phyloP scores from a whole-genome alignment of 2,797 vertebrate genomes.

The Ctenosaura bakeri region DNA sequence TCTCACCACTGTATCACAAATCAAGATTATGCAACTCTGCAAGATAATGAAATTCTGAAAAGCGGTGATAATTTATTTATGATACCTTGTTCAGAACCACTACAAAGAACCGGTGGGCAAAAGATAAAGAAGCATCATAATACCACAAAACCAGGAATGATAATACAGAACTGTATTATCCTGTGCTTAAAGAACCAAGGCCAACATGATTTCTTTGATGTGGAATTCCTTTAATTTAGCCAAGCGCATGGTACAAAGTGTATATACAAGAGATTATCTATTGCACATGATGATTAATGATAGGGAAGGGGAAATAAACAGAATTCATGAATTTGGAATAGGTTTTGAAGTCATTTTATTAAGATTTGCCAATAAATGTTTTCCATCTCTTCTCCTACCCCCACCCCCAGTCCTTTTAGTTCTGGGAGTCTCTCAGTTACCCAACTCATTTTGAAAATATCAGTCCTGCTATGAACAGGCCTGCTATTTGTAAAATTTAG shows the following conservation, averaged over 20 bases:
- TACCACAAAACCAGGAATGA: background rate
- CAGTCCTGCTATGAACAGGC: constrained; percentile 25
- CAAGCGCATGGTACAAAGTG: background rate
- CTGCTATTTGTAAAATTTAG: constrained; percentile 26
- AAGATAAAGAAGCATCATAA: background rate
- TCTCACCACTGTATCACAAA: background rate
- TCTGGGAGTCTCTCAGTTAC: background rate
- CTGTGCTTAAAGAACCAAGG: constrained; percentile 13
- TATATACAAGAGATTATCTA: background rate
- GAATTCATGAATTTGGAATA: constrained; percentile 8
- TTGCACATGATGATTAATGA: background rate
- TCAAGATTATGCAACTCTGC: background rate
- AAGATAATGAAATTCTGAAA: constrained; percentile 24
- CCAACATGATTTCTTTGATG: background rate
- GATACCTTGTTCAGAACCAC: constrained; percentile 7
- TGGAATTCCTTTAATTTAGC: background rate
- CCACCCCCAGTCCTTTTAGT: background rate
- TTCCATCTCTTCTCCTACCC: background rate
- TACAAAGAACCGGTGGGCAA: background rate
- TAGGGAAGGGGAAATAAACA: background rate
- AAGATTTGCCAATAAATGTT: constrained; percentile 38
- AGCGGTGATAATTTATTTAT: constrained; percentile 12
- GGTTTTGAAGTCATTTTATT: background rate
- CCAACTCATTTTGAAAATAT: background rate
- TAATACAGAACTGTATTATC: background rate